Conservation (phyloP, 23 tunicate species). For the Ascidia mentula region DNA sequence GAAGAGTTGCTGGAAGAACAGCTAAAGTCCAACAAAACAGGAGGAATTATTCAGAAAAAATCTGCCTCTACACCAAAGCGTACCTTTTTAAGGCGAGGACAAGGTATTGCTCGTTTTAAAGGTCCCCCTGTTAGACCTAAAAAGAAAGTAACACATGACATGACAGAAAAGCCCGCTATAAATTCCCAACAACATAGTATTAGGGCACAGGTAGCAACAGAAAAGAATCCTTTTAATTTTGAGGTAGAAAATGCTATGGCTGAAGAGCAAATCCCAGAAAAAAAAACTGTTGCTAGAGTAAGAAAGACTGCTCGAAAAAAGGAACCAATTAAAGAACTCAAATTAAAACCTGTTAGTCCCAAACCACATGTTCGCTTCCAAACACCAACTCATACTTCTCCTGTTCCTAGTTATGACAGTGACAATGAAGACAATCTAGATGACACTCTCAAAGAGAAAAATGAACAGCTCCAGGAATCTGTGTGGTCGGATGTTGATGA, state of each 20-base stretch:
- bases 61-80: conserved; percentile 50
- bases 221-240: neutral
- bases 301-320: conserved; percentile 60
- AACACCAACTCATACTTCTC: neutral
- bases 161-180: neutral
- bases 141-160: neutral
- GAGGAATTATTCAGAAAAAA: neutral
- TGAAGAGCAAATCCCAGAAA: neutral
- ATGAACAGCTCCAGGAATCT: conserved; percentile 10
- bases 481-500: conserved; percentile 70
- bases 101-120: conserved; percentile 90
- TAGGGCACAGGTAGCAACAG: neutral
- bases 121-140: conserved; percentile 69
- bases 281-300: conserved; percentile 20
- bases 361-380: conserved; percentile 28
- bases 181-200: neutral
- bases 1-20: conserved; percentile 80
- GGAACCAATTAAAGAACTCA: conserved; percentile 38
- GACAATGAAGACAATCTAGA: neutral
- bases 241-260: neutral
- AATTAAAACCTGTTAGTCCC: conserved; percentile 8
- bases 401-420: neutral
- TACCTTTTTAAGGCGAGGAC: conserved; percentile 82
- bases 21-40: conserved; percentile 28
- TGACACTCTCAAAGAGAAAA: neutral